These are phyloP conservation scores for Aselliscus stoliczkanus DNA, from an alignment of 2,797 vertebrate species.

Conservation along the genomic window DNA sequence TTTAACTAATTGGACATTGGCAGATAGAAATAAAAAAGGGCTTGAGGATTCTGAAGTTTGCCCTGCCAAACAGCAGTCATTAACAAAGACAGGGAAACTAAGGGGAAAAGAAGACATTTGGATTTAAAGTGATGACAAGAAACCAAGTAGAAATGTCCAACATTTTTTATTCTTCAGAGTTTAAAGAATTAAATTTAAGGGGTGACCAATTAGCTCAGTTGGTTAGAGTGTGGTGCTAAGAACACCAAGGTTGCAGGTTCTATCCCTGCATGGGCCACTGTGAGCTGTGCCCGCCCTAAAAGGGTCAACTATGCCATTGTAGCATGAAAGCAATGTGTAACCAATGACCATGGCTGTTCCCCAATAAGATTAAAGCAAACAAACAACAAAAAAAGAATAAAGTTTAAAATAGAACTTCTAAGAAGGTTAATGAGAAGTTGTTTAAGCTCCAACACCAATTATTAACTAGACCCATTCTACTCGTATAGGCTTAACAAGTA, in stretches of 20 bases:
- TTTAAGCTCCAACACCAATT: not conserved
- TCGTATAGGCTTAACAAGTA: not conserved
- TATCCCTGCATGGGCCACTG: no score
- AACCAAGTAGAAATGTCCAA: not conserved
- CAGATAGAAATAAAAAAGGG: not conserved
- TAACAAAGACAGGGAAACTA: not conserved
- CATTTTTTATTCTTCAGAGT: not conserved
- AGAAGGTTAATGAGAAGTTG: not conserved
- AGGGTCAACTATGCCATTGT: no score
- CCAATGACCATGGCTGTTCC: no score
- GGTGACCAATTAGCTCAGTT: no score
- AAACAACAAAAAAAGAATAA: not conserved
- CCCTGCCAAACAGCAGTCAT: not conserved
- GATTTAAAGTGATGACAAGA: constrained; percentile 4
- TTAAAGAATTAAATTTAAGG: not conserved
- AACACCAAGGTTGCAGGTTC: no score
- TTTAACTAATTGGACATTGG: not conserved
- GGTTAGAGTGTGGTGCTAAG: no score
- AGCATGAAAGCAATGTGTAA: no score
- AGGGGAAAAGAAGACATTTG: not conserved
- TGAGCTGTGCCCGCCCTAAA: no score
- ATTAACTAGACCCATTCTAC: not conserved
- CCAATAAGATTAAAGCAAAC: no score
- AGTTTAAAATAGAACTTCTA: not conserved
- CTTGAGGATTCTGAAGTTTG: not conserved